These are phyloP conservation scores for Abramis brama DNA, from an alignment of 2,113 vertebrate species.

Conservation along the genomic window DNA sequence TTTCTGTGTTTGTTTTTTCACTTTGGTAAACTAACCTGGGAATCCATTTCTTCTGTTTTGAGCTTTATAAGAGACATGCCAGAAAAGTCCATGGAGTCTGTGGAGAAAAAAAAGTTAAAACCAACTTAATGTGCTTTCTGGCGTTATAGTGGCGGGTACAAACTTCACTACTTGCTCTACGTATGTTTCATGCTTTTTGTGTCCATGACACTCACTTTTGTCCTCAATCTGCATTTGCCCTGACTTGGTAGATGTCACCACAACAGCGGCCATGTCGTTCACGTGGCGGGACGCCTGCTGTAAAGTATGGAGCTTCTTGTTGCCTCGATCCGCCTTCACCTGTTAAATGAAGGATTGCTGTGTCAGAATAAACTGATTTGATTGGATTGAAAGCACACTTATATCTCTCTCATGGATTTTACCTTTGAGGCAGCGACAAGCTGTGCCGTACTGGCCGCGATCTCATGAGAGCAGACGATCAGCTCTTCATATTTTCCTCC, in stretches of 20 bases:
- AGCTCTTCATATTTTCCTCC: conserved; percentile 92
- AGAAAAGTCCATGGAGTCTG: conserved; percentile 94
- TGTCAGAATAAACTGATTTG: not conserved
- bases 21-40: conserved; percentile 79
- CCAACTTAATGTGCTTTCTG: not conserved
- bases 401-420: not conserved
- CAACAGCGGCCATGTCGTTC: conserved; percentile 87
- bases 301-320: conserved; percentile 83
- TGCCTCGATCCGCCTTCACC: conserved; percentile 95
- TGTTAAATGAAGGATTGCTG: conserved; percentile 59
- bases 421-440: conserved; percentile 98
- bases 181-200: not conserved
- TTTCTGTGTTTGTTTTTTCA: not conserved
- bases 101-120: not conserved
- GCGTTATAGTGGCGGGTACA: not conserved
- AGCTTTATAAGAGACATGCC: conserved; percentile 92
- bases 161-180: not conserved
- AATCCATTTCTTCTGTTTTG: conserved; percentile 96
- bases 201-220: conserved; percentile 72
- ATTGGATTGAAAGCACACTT: not conserved
- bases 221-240: conserved; percentile 90
- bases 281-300: conserved; percentile 90
- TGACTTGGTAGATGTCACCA: conserved; percentile 92
- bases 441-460: conserved; percentile 93
- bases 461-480: conserved; percentile 94